Evolutionary conservation across 2,888 invertebrate species (phyloP).

Genomic region (Leptopilina myrica): DNA sequence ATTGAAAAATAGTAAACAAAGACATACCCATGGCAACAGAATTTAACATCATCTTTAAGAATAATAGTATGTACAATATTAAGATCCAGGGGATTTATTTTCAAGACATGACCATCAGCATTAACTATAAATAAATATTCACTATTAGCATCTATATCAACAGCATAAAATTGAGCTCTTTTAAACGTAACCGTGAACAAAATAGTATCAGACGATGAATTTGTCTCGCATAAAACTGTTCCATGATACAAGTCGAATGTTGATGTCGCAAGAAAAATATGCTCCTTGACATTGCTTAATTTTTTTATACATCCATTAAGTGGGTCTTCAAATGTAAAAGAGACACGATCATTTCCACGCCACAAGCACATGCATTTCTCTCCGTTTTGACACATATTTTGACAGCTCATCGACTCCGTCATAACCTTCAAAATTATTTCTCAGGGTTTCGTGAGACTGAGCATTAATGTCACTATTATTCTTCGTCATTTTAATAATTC

Average conservation of each 20-base stretch:
- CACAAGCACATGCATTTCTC: conserved; percentile 71
- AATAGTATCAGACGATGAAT: conserved; percentile 68
- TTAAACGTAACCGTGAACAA: conserved; percentile 75
- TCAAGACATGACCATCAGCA: conserved; percentile 81
- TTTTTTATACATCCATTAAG: conserved; percentile 74
- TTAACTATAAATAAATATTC: conserved; percentile 81
- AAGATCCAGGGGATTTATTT: conserved; percentile 78
- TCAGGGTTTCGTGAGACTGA: conserved; percentile 35
- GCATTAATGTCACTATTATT: conserved; percentile 45
- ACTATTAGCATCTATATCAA: conserved; percentile 82
- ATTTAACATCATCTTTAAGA: conserved; percentile 82
- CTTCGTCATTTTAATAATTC: conserved; percentile 59
- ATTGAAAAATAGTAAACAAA: conserved; percentile 12
- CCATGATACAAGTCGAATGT: conserved; percentile 76
- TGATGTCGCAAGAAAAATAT: conserved; percentile 76
- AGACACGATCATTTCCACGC: conserved; percentile 70
- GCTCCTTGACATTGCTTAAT: conserved; percentile 76
- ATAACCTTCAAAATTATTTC: conserved; percentile 42
- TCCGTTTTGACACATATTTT: conserved; percentile 56
- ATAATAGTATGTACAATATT: conserved; percentile 81
- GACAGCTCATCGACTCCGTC: conserved; percentile 49
- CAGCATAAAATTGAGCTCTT: conserved; percentile 79
- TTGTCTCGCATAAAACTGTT: conserved; percentile 65
- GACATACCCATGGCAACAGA: conserved; percentile 80
- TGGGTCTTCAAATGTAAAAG: conserved; percentile 66